Base-by-base conservation (phyloP, 2,113 vertebrate species). In the Elgaria multicarinata region DNA sequence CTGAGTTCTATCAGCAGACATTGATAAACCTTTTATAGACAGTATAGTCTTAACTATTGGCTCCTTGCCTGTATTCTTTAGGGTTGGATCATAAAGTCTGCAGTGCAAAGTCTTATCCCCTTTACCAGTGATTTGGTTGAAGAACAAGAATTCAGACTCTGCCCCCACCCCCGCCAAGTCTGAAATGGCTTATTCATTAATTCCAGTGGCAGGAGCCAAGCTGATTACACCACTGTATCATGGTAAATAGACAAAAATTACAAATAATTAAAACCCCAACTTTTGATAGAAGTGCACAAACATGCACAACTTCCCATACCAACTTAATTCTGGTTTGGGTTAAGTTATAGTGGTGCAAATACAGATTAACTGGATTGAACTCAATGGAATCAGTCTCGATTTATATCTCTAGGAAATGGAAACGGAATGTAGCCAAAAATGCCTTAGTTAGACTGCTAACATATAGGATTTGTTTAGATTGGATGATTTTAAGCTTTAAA, bases 401-500 rank as follows among this genome's bases (percentile, higher is more conserved):
- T 85, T 74, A 78, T 69, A 80, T 55, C 91, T 85, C 2, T 77
- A 1, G 42, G n/a, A 89, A 82, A 89, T 42, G 2, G 81, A 39
- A 85, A 67, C 1, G 10, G 42, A 86, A 87, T 80, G 58, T 87
- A 24, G 83, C 16, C 28, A 89, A 16, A 86, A 87, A 91, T 93
- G 90, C 94, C 88, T 94, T 95, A 93, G 62, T 83, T 86, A 62
- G 62, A 58, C 84, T 92, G 83, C 85, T 93, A 79, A 90, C 86
- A 87, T 7, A 79, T 88, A 81, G 69, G 39, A 64, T 93, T 95
- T 94, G 93, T 95, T 95, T 95, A 94, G 80, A 91, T 91, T 80
- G 86, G 91, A 92, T 90, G 91, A 10, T 89, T 95, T 96, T 92
- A 95, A 88, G 93, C 93, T 93, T 83, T 85, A 85, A 92, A 96